Conservation (phyloP, 2,797 vertebrate genomes). For the Pempheris klunzingeri region DNA sequence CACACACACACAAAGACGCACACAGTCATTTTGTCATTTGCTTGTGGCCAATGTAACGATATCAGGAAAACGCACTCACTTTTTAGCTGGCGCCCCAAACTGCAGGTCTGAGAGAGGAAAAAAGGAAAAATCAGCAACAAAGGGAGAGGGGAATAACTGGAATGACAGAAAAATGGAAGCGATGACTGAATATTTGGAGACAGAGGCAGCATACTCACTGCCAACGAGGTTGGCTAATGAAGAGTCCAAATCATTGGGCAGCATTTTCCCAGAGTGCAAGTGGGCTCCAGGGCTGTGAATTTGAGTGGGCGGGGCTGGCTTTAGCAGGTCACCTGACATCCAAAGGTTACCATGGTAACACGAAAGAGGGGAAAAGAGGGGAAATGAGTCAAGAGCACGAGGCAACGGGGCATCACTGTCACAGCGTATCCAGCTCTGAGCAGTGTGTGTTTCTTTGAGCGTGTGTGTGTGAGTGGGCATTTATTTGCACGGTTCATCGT, state of each 20-base stretch:
- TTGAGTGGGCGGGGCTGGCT: constrained; percentile 85
- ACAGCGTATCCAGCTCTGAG: constrained; percentile 37
- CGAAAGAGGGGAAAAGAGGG: constrained; percentile 41
- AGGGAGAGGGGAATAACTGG: neutral
- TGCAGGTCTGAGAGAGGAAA: constrained; percentile 87
- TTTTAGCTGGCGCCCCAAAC: constrained; percentile 91
- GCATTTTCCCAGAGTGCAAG: constrained; percentile 86
- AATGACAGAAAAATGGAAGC: neutral
- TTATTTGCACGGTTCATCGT: constrained; percentile 26
- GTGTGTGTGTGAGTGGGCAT: constrained; percentile 22
- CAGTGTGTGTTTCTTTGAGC: neutral
- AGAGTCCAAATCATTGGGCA: constrained; percentile 90
- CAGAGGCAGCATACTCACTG: constrained; percentile 84
- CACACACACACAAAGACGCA: constrained; percentile 29
- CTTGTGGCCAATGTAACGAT: constrained; percentile 20
- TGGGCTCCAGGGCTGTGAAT: constrained; percentile 83
- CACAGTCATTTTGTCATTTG: constrained; percentile 22
- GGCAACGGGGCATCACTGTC: constrained; percentile 34
- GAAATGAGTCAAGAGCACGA: constrained; percentile 56
- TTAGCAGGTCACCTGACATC: constrained; percentile 87
- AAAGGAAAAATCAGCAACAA: constrained; percentile 36
- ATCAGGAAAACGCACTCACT: constrained; percentile 83
- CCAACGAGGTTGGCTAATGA: constrained; percentile 92
- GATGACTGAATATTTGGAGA: constrained; percentile 20
- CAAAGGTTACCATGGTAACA: constrained; percentile 75